Evolutionary conservation across 2,113 vertebrate species (phyloP), one percentile per base, ranked within the genome.

Genomic region (Ifrita kowaldi): DNA sequence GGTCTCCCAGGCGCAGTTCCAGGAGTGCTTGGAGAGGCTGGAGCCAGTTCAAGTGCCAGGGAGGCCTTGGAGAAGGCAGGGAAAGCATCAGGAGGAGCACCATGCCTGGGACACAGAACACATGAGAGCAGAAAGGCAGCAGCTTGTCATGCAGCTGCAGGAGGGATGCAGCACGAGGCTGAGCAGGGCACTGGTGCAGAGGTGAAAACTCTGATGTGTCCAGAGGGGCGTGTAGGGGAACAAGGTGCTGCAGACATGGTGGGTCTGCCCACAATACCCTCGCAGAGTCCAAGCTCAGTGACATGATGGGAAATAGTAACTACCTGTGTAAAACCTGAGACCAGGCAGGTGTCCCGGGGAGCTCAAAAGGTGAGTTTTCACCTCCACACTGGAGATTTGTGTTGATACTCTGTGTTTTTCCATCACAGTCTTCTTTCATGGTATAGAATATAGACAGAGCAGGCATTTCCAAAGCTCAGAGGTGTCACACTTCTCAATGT

Each of bases 131-230:
- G 14, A 50, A 44, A 75, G 56, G 28, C 35, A 83, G 37, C 23
- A 35, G 5, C 22, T 71, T 5, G 0, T 55, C 30, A 11, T 8
- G 5, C 41, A 70, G 33, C 15, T 56, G 14, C 1, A 1, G 28
- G 13, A 67, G 6, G 16, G 49, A 11, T 15, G 7, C 26, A 52
- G 55, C 26, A 75, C 27, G 5, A 44, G 30, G 33, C 32, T 50
- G 71, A 74, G 15, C 12, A 46, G 35, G 44, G 46, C 26, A 14
- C 26, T 24, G 37, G 21, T 39, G 33, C 11, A 55, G 60, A 86
- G 69, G 35, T n/a, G 47, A 77, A 56, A 78, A 35, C 15, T 68
- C 49, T 74, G 19, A 8, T 5, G 16, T 33, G 46, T 59, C 59
- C 27, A 27, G 65, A 44, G 32, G 68, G 21, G 9, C 35, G 4